Base-by-base conservation (phyloP, 2,888 invertebrate species). In the Hydriomena furcata region DNA sequence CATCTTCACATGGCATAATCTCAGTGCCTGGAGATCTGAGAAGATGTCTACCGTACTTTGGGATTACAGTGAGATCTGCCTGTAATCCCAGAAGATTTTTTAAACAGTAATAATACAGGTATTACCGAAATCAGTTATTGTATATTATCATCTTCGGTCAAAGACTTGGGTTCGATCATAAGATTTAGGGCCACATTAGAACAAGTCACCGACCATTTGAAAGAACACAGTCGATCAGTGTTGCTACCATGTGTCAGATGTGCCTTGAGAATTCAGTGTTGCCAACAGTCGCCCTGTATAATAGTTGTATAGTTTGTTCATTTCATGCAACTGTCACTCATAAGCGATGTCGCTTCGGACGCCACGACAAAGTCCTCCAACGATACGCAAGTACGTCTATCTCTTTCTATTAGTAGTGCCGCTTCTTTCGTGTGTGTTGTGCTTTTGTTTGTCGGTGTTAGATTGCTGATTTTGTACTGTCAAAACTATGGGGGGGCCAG, bases 291-390 rank as follows among this genome's bases (percentile, higher is more conserved):
- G 40, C 61, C 68, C 70, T 76, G 76, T 84, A 81, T 87, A 84
- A 86, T 84, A 85, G 87, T 79, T 82, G 81, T 83, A 84, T 87
- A 90, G 89, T 90, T 90, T 89, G 89, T 90, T 81, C 88, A 90
- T 89, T 90, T 90, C 89, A 90, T 90, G 89, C 89, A 89, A 88
- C 89, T 90, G 68, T 88, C 89, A 77, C 83, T 90, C 74, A 87
- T 90, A 87, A 88, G 81, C 83, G 89, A 90, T 81, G 82, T 82
- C 76, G 86, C 82, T 65, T 84, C 89, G 84, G 89, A 89, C 76
- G 82, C 82, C 73, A 79, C 84, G 76, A 85, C 88, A 74, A 89
- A 89, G 78, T 85, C 89, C 73, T 84, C 89, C 69, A 84, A 79
- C 72, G 88, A 88, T 71, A 84, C 88, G 76, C 89, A 89, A 89